A percentile compares a stretch with the other conserved stretches of the same genome.
phyloP scores from a whole-genome alignment of 2,113 vertebrate genomes.

The Cryptoleucopteryx plumbea region DNA sequence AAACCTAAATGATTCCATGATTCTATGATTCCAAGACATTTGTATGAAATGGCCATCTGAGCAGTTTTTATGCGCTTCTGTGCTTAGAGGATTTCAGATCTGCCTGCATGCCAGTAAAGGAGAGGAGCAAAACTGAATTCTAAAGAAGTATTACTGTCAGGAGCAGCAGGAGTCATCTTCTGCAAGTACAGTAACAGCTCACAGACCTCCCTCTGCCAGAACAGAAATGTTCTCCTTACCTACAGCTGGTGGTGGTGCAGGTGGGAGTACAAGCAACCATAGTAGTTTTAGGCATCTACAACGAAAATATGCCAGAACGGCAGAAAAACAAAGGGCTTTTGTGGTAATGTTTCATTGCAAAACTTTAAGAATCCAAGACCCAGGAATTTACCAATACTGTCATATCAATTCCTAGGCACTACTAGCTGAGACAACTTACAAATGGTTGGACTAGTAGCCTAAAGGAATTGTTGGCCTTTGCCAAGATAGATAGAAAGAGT shows the following conservation, averaged over 20 bases:
- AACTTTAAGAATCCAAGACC: neutral
- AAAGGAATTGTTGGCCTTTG: slow-evolving; percentile 34
- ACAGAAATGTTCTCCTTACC: neutral
- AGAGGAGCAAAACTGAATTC: neutral
- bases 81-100: neutral
- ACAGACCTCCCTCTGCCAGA: neutral
- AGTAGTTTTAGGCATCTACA: neutral
- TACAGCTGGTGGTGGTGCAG: neutral
- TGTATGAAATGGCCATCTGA: neutral
- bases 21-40: neutral
- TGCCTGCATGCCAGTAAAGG: neutral
- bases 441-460: slow-evolving; percentile 23
- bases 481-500: neutral
- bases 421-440: slow-evolving; percentile 2
- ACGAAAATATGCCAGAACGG: neutral
- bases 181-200: neutral
- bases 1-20: too few species aligned
- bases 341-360: neutral
- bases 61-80: neutral
- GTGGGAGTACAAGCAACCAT: neutral
- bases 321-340: neutral
- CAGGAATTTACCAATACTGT: neutral
- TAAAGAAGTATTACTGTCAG: neutral
- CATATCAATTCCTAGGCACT: neutral
- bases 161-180: neutral